A percentile compares a stretch with the other conserved stretches of the same genome.
phyloP scores from a whole-genome alignment of 2,113 vertebrate species.

The Numida meleagris region DNA sequence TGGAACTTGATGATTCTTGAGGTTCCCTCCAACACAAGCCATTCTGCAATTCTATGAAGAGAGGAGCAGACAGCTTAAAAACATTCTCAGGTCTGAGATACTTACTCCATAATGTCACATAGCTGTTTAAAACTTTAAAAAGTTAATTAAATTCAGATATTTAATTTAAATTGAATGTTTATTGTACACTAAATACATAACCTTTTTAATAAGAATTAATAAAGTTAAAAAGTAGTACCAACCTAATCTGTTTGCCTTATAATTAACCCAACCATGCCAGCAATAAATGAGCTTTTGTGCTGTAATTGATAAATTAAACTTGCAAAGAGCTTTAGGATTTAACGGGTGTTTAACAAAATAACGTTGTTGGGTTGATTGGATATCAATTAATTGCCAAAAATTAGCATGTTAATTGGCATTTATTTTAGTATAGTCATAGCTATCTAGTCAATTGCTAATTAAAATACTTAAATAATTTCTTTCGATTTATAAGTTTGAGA shows the following conservation, averaged over 20 bases:
- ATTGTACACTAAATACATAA: slow-evolving; percentile 52
- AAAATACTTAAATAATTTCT: slow-evolving; percentile 54
- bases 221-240: slow-evolving; percentile 58
- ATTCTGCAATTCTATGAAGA: not conserved
- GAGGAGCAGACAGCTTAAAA: not conserved
- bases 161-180: slow-evolving; percentile 69
- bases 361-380: slow-evolving; percentile 54
- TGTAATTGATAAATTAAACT: slow-evolving; percentile 68
- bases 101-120: not conserved
- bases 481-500: slow-evolving; percentile 35
- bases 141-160: slow-evolving; percentile 53
- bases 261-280: slow-evolving; percentile 58
- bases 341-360: slow-evolving; percentile 65
- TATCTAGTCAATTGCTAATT: slow-evolving; percentile 67
- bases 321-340: slow-evolving; percentile 53
- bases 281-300: slow-evolving; percentile 47
- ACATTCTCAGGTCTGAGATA: not conserved
- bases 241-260: slow-evolving; percentile 56
- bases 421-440: slow-evolving; percentile 63
- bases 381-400: slow-evolving; percentile 73
- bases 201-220: slow-evolving; percentile 33
- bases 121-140: not conserved
- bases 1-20: too few relatives aligned
- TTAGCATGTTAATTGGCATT: slow-evolving; percentile 74
- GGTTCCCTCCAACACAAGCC: too few relatives aligned